Percentiles rank a stretch among this genome's conserved stretches.
Conservation (phyloP, 1,140 invertebrate genomes). For the Venturia canescens region DNA sequence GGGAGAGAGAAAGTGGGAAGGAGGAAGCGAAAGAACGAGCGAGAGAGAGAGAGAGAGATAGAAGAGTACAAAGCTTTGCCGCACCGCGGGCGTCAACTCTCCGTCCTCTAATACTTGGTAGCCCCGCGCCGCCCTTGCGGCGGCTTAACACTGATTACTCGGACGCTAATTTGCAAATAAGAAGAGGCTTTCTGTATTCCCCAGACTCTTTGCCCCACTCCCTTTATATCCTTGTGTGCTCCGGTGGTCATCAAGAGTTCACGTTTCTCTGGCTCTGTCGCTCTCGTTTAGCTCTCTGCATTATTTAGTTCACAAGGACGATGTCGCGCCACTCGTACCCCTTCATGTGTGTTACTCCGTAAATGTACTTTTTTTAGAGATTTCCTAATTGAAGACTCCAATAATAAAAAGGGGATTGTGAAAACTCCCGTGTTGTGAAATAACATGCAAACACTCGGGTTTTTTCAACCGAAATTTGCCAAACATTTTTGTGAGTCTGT, state of each 20-base stretch:
- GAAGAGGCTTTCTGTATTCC: slow-evolving; percentile 41
- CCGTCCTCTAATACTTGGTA: slow-evolving; percentile 47
- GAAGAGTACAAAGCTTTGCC: not conserved
- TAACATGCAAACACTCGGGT: too few species aligned
- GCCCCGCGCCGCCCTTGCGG: slow-evolving; percentile 42
- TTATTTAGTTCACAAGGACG: slow-evolving; percentile 38
- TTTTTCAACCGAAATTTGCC: too few species aligned
- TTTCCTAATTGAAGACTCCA: too few species aligned
- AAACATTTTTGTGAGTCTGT: too few species aligned
- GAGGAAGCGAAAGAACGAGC: not conserved
- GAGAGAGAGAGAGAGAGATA: slow-evolving; percentile 15
- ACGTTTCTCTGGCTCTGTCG: slow-evolving; percentile 47
- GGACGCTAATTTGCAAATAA: slow-evolving; percentile 59
- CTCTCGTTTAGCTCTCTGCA: slow-evolving; percentile 48
- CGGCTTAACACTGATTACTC: slow-evolving; percentile 57
- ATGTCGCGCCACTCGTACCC: not conserved
- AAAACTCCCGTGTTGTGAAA: too few species aligned
- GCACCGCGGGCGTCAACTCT: slow-evolving; percentile 50
- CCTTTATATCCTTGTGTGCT: slow-evolving; percentile 3
- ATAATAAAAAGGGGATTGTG: too few species aligned
- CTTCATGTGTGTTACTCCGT: not conserved
- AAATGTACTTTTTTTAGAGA: too few species aligned
- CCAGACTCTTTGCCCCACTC: not conserved
- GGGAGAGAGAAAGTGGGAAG: not conserved
- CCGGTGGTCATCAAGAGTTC: slow-evolving; percentile 51